Percentiles rank a stretch among this genome's conserved stretches.
These are phyloP conservation scores for Trilocha varians DNA, from an alignment of 2,888 invertebrate species.

Conservation along the genomic window DNA sequence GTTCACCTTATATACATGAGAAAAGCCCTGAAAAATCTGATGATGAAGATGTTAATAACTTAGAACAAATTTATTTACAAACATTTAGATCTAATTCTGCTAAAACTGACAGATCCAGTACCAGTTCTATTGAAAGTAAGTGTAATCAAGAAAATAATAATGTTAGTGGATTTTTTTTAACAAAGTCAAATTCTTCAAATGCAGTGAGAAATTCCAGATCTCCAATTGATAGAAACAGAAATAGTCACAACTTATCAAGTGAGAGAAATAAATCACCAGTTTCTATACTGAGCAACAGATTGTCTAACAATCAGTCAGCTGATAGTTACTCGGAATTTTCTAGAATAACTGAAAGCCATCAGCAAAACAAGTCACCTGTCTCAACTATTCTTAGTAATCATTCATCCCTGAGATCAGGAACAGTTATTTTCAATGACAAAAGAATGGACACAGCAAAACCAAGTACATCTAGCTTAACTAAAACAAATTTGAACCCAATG, in stretches of 20 bases:
- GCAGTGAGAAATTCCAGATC: constrained; percentile 30
- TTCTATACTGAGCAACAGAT: constrained; percentile 25
- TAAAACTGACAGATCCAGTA: constrained; percentile 28
- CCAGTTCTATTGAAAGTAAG: constrained; percentile 19
- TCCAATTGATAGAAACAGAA: constrained; percentile 21
- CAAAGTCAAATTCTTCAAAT: constrained; percentile 26
- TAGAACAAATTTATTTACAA: constrained; percentile 55
- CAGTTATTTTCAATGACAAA: constrained; percentile 38
- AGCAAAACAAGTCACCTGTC: constrained; percentile 36
- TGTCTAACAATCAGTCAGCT: constrained; percentile 16
- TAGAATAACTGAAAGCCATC: constrained; percentile 15
- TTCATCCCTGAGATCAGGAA: constrained; percentile 32
- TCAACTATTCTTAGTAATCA: constrained; percentile 33
- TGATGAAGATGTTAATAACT: constrained; percentile 42
- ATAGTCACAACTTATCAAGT: constrained; percentile 14
- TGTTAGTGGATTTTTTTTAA: constrained; percentile 43
- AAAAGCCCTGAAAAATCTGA: constrained; percentile 25
- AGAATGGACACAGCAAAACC: constrained; percentile 47
- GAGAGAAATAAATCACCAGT: constrained; percentile 31
- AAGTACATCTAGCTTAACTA: constrained; percentile 42
- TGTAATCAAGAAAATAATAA: constrained; percentile 20
- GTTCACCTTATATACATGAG: constrained; percentile 21
- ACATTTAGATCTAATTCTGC: constrained; percentile 45
- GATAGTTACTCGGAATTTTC: constrained; percentile 13
- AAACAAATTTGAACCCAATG: constrained; percentile 55